These are phyloP conservation scores for Peucedramus taeniatus DNA, from an alignment of 2,113 vertebrate genomes.

Conservation along the genomic window DNA sequence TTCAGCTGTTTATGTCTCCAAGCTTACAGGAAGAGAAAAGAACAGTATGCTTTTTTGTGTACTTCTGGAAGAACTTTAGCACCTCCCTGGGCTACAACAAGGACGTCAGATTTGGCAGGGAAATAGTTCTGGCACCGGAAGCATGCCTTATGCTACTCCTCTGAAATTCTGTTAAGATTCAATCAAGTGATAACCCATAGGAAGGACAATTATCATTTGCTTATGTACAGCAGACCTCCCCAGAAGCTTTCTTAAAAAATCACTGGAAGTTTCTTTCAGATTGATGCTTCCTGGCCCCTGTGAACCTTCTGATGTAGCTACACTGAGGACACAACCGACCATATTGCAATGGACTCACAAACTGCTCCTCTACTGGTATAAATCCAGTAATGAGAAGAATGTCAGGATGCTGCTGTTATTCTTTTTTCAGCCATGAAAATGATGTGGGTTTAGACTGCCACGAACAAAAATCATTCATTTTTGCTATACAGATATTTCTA, in stretches of 20 bases:
- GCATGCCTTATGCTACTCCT: background rate
- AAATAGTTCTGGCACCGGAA: background rate
- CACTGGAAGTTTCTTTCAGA: accelerated
- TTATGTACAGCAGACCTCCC: background rate
- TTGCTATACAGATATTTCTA: background rate
- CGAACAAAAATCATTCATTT: background rate
- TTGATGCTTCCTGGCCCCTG: background rate
- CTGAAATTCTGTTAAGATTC: background rate
- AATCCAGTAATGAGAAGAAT: background rate
- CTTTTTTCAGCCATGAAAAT: background rate
- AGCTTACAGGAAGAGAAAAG: background rate
- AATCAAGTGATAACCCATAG: background rate
- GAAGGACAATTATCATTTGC: background rate
- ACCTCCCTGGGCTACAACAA: background rate
- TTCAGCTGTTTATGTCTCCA: background rate
- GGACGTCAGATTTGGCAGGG: background rate
- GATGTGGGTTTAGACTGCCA: background rate
- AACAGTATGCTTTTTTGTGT: background rate
- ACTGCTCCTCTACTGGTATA: background rate
- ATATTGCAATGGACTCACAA: background rate
- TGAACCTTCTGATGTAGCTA: background rate
- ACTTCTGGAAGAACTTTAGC: background rate
- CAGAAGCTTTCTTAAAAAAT: background rate
- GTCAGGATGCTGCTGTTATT: accelerated
- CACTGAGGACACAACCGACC: background rate